These are phyloP conservation scores for Apomyelois bistriatella DNA, from an alignment of 2,888 invertebrate genomes.

Conservation along the genomic window DNA sequence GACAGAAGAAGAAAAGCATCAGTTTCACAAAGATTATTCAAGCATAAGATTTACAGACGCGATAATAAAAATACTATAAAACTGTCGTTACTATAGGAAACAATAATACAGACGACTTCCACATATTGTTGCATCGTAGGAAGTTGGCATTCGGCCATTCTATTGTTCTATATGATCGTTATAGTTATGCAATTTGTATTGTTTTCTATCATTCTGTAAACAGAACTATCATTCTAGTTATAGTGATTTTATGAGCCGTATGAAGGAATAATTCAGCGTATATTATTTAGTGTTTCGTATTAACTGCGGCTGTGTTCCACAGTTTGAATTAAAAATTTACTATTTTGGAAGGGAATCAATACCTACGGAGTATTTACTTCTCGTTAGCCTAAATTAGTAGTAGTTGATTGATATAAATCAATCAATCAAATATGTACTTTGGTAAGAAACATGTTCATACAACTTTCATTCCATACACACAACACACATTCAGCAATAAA, in stretches of 20 bases:
- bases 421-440: no score
- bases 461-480: no score
- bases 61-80: neutral
- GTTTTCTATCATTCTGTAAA: neutral
- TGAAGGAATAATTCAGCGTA: neutral
- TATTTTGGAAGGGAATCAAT: no score
- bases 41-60: neutral
- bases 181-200: conserved; percentile 2
- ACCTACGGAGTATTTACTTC: no score
- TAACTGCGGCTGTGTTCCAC: no score
- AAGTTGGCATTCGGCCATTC: conserved; percentile 24
- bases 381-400: no score
- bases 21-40: neutral
- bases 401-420: no score
- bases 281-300: no score
- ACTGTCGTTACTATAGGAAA: conserved; percentile 2
- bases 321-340: no score
- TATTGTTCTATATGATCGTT: conserved; percentile 20
- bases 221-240: neutral
- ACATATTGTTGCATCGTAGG: conserved; percentile 22
- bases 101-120: conserved; percentile 21
- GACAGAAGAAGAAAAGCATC: no score
- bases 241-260: neutral
- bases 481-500: no score
- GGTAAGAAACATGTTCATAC: no score